A percentile compares a stretch with the other conserved stretches of the same genome.
phyloP scores from a whole-genome alignment of 2,888 invertebrate genomes.

The Spisula subtruncata region DNA sequence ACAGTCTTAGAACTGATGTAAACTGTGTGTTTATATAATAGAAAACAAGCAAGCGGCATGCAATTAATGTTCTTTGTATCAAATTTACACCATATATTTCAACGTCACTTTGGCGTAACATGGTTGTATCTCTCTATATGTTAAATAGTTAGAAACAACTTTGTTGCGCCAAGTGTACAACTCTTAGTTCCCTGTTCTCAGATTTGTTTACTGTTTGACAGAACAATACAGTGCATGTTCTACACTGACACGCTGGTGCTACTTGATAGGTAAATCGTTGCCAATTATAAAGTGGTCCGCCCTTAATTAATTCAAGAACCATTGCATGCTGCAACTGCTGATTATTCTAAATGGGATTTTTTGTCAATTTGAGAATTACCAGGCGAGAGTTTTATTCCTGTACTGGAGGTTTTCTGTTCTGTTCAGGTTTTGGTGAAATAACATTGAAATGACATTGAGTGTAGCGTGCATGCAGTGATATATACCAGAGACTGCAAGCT shows the following conservation, averaged over 20 bases:
- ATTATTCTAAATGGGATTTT: conserved; percentile 13
- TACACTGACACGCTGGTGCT: background rate
- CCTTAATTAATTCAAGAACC: conserved; percentile 50
- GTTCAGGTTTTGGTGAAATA: conserved; percentile 4
- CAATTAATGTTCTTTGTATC: background rate
- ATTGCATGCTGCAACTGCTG: conserved; percentile 26
- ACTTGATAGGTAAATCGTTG: conserved; percentile 7
- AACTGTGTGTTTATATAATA: background rate
- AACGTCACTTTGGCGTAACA: too few relatives aligned
- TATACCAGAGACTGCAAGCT: background rate
- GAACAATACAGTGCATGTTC: background rate
- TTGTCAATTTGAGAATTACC: conserved; percentile 26
- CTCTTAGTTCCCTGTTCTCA: background rate
- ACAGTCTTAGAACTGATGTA: background rate
- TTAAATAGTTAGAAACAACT: too few relatives aligned
- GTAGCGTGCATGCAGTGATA: background rate
- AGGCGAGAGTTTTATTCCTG: conserved; percentile 1
- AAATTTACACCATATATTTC: conserved; percentile 1
- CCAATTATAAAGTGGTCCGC: conserved; percentile 41
- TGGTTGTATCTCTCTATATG: too few relatives aligned
- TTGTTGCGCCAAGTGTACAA: too few relatives aligned
- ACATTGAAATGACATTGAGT: conserved; percentile 26
- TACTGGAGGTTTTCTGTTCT: too few relatives aligned
- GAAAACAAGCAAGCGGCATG: background rate
- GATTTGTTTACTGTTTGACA: background rate